Base-by-base conservation (phyloP, 2,888 invertebrate species). In the Ichneumoninae sp. region DNA sequence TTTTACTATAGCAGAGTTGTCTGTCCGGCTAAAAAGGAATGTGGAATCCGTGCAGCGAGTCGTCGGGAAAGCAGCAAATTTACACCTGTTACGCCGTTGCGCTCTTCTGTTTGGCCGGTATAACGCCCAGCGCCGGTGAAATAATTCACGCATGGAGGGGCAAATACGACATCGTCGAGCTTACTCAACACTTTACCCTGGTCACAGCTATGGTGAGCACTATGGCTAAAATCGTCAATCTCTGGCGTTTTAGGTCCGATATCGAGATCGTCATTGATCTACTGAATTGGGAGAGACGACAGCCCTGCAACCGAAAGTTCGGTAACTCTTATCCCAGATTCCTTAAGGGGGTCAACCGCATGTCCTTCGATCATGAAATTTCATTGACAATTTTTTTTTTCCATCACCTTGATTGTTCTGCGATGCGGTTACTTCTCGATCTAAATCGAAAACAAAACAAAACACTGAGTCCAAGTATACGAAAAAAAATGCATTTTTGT, bases 221-320 rank as follows among this genome's bases (percentile, higher is more conserved):
- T n/a, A 44, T 73, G 69, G 65, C 68, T 3, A 85, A 85, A 83
- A 69, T 83, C 40, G 54, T 83, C 3, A 85, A 77, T 69, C 2
- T 85, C 19, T 83, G 85, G 83, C 54, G 13, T 26, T 76, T 76
- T 16, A 75, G 75, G 47, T 19, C n/a, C 54, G 80, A 85, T 73
- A 63, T 85, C 13, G 76, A 77, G 22, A 80, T 13, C 0, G 76
- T 73, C 13, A 63, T 52, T n/a, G 76, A 83, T 74, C 74, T 85
- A 1, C 80, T 85, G 0, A 85, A 85, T 77, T 83, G 83, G 83
- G 85, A 85, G 22, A 83, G 85, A 22, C 79, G 69, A 40, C 85
- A 80, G 65, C 80, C 80, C 40, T 85, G 83, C 80, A 83, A 80
- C 47, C 71, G 69, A 68, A 77, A 83, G 69, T 83, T 85, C 13